These are phyloP conservation scores for Apodemus agrarius DNA, from an alignment of 2,797 vertebrate species.

Conservation along the genomic window DNA sequence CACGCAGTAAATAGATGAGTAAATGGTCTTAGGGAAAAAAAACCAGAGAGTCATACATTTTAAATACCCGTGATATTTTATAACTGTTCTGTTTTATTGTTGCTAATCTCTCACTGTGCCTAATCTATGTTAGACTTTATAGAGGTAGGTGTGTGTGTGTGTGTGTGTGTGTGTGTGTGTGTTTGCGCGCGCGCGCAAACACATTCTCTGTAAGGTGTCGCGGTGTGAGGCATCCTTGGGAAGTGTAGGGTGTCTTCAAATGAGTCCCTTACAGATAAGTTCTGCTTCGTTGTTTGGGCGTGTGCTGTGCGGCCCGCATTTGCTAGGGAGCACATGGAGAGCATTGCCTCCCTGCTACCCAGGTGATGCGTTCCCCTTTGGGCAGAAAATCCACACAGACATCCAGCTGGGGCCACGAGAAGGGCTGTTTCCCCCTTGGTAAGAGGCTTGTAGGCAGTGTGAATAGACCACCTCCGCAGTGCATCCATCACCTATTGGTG, in stretches of 20 bases:
- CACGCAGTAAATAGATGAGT: background rate
- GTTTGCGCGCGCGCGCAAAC: too few species aligned
- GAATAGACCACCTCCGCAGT: background rate
- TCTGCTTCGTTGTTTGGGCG: background rate
- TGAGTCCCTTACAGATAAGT: background rate
- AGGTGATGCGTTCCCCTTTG: conserved; percentile 23
- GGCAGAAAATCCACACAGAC: background rate
- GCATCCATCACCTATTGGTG: conserved; percentile 10
- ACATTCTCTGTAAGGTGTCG: background rate
- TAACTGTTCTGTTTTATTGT: background rate
- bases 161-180: too few species aligned
- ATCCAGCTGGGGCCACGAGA: background rate
- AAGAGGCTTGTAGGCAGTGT: conserved; percentile 1
- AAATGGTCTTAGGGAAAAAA: background rate
- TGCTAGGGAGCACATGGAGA: conserved; percentile 8
- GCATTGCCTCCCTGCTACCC: conserved; percentile 15
- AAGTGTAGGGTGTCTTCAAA: background rate
- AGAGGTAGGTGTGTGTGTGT: background rate
- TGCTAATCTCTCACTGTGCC: background rate
- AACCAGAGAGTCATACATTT: background rate
- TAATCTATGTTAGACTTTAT: background rate
- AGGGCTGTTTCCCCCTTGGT: background rate
- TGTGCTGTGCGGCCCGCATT: conserved; percentile 36
- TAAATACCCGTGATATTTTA: background rate
- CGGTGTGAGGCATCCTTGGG: background rate